A percentile compares a stretch with the other conserved stretches of the same genome.
Conservation (phyloP, 2,113 vertebrate genomes). For the Galbula dea region DNA sequence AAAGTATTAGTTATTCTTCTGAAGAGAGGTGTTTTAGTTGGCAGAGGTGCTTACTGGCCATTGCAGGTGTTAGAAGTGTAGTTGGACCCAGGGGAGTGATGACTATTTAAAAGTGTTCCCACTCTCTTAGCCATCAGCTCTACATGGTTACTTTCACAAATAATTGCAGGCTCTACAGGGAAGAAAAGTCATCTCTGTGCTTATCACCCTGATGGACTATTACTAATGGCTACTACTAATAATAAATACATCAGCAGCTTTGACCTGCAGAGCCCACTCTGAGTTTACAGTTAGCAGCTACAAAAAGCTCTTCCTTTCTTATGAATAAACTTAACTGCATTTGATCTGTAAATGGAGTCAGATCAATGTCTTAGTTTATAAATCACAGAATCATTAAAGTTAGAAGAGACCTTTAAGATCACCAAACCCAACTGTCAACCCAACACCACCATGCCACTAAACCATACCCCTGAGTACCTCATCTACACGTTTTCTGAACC, state of each 20-base stretch:
- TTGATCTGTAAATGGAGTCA: background rate
- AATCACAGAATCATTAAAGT: too few species aligned
- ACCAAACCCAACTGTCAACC: too few species aligned
- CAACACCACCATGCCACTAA: too few species aligned
- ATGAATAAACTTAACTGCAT: background rate
- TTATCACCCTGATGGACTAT: background rate
- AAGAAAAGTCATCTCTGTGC: background rate
- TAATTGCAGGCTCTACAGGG: background rate
- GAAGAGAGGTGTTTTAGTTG: background rate
- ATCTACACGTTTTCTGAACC: too few species aligned
- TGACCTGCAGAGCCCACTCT: background rate
- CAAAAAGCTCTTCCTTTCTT: background rate
- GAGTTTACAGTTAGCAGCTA: background rate
- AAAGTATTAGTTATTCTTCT: background rate
- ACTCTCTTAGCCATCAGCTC: background rate
- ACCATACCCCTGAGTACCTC: too few species aligned
- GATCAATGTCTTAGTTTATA: background rate
- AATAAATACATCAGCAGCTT: background rate
- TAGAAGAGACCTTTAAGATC: too few species aligned
- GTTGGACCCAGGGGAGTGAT: background rate
- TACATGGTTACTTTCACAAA: background rate
- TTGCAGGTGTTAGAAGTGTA: background rate
- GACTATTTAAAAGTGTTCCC: background rate
- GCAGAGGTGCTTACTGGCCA: background rate
- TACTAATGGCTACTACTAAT: background rate